These are phyloP conservation scores for Willisornis vidua DNA, from an alignment of 2,113 vertebrate species.

Conservation along the genomic window DNA sequence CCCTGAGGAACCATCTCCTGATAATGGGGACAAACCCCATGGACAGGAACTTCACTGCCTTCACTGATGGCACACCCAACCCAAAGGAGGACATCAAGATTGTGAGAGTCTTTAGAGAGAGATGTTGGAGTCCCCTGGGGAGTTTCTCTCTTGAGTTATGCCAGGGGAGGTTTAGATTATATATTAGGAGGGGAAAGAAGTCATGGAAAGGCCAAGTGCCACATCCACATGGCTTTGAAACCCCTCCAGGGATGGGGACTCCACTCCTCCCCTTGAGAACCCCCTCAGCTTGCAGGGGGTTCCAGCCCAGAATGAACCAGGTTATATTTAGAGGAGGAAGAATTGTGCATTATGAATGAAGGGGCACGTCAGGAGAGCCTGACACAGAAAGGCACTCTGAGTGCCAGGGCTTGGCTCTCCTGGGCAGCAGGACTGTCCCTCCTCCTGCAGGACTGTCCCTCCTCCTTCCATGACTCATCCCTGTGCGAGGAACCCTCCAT, in stretches of 20 bases:
- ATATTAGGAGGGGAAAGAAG: no score
- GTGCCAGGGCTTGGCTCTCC: background rate
- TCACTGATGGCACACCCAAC: background rate
- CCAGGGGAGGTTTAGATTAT: no score
- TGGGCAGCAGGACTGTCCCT: background rate
- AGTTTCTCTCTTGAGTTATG: no score
- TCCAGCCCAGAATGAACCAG: background rate
- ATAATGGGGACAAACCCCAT: accelerated
- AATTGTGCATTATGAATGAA: background rate
- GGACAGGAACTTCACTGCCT: background rate
- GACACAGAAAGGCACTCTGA: background rate
- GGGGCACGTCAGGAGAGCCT: background rate
- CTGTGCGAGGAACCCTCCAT: background rate
- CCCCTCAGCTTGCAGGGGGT: background rate
- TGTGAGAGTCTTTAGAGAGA: background rate
- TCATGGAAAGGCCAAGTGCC: no score
- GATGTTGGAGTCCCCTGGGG: background rate
- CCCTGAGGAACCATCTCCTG: background rate
- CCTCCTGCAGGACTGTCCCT: background rate
- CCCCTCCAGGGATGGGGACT: no score
- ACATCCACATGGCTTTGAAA: no score
- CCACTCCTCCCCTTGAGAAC: background rate
- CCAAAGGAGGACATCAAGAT: background rate
- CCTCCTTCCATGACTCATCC: background rate
- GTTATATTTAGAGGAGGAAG: slow-evolving; percentile 30